phyloP scores from a whole-genome alignment of 2,113 vertebrate genomes.

The Megalops atlanticus region DNA sequence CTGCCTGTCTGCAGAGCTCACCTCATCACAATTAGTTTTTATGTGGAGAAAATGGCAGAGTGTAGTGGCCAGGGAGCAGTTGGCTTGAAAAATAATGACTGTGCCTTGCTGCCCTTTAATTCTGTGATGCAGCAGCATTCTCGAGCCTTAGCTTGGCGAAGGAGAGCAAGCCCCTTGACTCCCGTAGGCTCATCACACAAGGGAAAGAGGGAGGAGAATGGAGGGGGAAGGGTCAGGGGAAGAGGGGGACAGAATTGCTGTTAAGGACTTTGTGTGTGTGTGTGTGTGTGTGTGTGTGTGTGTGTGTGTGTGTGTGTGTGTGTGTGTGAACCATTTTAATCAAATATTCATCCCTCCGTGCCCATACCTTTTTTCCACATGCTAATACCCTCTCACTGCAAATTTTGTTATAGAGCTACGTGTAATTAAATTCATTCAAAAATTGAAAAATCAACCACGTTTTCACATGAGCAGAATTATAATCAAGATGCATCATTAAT shows the following conservation, averaged over 20 bases:
- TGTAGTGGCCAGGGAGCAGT: neutral
- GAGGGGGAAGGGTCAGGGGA: neutral
- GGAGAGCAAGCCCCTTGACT: neutral
- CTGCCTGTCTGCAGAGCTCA: neutral
- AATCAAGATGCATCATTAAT: conserved; percentile 8
- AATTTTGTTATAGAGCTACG: neutral
- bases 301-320: neutral
- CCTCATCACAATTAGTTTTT: neutral
- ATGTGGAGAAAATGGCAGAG: neutral
- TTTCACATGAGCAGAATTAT: conserved; percentile 8
- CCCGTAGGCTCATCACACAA: neutral
- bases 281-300: neutral
- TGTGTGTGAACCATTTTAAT: neutral
- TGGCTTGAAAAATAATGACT: neutral
- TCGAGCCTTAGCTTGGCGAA: neutral
- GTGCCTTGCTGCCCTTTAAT: neutral
- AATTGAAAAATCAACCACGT: neutral
- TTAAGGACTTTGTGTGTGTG: neutral
- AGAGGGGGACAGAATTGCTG: neutral
- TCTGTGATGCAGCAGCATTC: neutral
- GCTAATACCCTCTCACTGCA: neutral
- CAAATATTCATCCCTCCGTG: neutral
- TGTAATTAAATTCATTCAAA: conserved; percentile 2
- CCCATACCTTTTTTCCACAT: neutral
- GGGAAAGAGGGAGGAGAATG: too few species aligned